phyloP scores from a whole-genome alignment of 2,888 invertebrate genomes.

The Clitarchus hookeri region DNA sequence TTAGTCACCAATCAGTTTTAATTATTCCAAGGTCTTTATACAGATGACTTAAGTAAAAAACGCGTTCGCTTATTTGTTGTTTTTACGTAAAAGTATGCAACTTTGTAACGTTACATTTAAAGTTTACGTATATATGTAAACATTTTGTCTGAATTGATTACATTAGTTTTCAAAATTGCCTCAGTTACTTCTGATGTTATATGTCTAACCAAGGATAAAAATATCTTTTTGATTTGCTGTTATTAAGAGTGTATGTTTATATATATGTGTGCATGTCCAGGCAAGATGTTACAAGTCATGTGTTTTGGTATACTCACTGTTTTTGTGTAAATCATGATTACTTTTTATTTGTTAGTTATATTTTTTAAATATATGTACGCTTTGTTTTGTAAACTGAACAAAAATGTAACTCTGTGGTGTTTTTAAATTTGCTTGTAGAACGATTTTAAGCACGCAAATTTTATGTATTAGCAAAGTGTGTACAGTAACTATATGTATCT shows the following conservation, averaged over 20 bases:
- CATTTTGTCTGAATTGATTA: no score
- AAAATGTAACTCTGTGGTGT: not conserved
- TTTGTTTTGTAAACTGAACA: not conserved
- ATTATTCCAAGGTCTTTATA: no score
- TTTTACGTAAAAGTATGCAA: no score
- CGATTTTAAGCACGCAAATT: not conserved
- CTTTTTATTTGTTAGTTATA: not conserved
- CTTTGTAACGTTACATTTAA: no score
- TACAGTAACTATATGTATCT: not conserved
- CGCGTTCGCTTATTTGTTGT: no score
- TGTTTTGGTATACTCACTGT: not conserved
- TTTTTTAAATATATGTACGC: not conserved
- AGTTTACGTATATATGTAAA: no score
- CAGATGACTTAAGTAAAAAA: no score
- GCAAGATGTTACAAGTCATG: not conserved
- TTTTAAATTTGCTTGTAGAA: not conserved
- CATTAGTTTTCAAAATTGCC: not conserved
- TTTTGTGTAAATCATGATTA: not conserved
- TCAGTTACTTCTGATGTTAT: not conserved
- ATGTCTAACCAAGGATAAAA: not conserved
- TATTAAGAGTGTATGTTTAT: not conserved
- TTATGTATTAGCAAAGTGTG: not conserved
- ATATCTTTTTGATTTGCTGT: no score
- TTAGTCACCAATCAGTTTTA: no score
- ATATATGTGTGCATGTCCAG: not conserved